These are phyloP conservation scores for Heliconius sara DNA, from an alignment of 2,888 invertebrate species.

Conservation along the genomic window DNA sequence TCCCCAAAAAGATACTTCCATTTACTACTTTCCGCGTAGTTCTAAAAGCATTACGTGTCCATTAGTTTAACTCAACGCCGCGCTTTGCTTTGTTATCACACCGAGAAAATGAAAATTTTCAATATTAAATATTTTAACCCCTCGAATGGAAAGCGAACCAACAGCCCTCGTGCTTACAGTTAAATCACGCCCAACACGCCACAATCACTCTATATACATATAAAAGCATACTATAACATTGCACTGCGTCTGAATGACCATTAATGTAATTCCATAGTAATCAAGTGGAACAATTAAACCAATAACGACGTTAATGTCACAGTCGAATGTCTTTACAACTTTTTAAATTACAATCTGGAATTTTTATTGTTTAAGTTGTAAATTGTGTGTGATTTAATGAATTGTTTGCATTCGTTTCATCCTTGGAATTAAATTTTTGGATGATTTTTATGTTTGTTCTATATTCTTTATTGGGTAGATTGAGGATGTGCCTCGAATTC, in stretches of 20 bases:
- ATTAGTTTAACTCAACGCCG: too few relatives aligned
- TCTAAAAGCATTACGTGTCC: too few relatives aligned
- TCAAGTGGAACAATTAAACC: slow-evolving; percentile 24
- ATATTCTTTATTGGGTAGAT: too few relatives aligned
- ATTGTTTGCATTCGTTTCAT: not conserved
- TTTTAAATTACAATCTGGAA: slow-evolving; percentile 21
- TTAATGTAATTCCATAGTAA: not conserved
- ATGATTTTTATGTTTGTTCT: not conserved
- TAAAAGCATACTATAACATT: not conserved
- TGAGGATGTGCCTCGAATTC: too few relatives aligned
- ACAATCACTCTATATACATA: not conserved
- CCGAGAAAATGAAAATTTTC: too few relatives aligned
- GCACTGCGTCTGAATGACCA: not conserved
- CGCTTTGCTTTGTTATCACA: too few relatives aligned
- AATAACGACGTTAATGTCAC: slow-evolving; percentile 20
- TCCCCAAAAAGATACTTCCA: too few relatives aligned
- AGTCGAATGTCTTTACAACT: slow-evolving; percentile 22
- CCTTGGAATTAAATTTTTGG: not conserved
- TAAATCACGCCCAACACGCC: not conserved
- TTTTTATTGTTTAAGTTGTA: slow-evolving; percentile 5
- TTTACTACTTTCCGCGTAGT: too few relatives aligned
- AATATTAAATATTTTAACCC: too few relatives aligned
- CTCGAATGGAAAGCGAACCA: not conserved
- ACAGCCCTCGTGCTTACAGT: not conserved
- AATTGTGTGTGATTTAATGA: slow-evolving; percentile 4